These are phyloP conservation scores for Urocynchramus pylzowi DNA, from an alignment of 2,113 vertebrate species.

Conservation along the genomic window DNA sequence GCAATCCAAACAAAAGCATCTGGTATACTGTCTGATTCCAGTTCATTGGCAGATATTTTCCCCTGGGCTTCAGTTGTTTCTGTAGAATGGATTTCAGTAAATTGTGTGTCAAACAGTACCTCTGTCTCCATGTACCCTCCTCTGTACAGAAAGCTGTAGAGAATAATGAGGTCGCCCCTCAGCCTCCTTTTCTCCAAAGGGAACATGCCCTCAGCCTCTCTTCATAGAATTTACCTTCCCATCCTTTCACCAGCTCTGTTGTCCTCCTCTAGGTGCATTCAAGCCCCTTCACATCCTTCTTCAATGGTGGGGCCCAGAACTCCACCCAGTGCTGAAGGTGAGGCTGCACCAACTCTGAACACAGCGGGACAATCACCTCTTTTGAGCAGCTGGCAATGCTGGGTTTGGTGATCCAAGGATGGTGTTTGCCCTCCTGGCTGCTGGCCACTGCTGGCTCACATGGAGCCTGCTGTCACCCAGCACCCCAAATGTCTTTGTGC, in stretches of 20 bases:
- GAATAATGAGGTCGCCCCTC: neutral
- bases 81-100: neutral
- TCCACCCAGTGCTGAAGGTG: neutral
- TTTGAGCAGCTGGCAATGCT: accelerated
- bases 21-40: neutral
- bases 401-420: neutral
- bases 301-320: neutral
- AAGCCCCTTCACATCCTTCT: neutral
- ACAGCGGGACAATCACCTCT: accelerated
- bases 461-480: neutral
- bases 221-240: neutral
- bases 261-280: neutral
- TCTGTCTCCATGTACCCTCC: accelerated
- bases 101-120: neutral
- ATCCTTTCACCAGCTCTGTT: neutral
- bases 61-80: neutral
- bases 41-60: neutral
- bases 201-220: neutral
- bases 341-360: neutral
- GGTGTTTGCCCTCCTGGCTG: neutral
- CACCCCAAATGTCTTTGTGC: neutral
- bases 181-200: neutral
- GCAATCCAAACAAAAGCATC: neutral
- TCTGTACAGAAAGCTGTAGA: neutral
- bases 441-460: neutral